A percentile compares a stretch with the other conserved stretches of the same genome.
Conservation (phyloP, 1,140 invertebrate genomes). For the Nephotettix cincticeps region DNA sequence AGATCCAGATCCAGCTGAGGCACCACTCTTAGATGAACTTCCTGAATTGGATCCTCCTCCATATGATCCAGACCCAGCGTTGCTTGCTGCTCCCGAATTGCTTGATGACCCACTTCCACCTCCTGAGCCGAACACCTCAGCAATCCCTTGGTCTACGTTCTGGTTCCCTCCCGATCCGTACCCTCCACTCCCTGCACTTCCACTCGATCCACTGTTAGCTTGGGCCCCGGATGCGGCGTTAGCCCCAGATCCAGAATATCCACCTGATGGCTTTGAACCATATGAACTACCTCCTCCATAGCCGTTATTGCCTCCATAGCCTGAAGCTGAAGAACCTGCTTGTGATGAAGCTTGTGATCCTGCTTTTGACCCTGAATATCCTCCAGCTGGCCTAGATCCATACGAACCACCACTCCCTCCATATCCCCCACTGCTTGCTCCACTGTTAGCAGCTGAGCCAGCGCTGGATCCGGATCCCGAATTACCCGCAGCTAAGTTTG, state of each 20-base stretch:
- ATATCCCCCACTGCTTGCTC: too few relatives aligned
- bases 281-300: background rate
- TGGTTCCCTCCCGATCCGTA: background rate
- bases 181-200: background rate
- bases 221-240: background rate
- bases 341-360: background rate
- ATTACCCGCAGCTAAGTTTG: background rate
- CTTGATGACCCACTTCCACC: background rate
- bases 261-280: background rate
- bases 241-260: background rate
- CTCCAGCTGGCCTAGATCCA: too few relatives aligned
- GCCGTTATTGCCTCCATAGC: background rate
- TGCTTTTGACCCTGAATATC: too few relatives aligned
- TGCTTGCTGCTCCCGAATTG: background rate
- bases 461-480: too few relatives aligned
- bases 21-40: background rate
- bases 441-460: too few relatives aligned
- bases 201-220: background rate
- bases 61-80: background rate
- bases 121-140: constrained; percentile 3
- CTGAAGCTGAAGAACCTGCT: constrained; percentile 3
- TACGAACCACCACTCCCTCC: background rate
- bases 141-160: background rate
- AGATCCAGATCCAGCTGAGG: constrained; percentile 1
- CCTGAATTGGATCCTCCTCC: background rate